Conservation (phyloP, 1,140 invertebrate species). For the Thaumetopoea pityocampa region DNA sequence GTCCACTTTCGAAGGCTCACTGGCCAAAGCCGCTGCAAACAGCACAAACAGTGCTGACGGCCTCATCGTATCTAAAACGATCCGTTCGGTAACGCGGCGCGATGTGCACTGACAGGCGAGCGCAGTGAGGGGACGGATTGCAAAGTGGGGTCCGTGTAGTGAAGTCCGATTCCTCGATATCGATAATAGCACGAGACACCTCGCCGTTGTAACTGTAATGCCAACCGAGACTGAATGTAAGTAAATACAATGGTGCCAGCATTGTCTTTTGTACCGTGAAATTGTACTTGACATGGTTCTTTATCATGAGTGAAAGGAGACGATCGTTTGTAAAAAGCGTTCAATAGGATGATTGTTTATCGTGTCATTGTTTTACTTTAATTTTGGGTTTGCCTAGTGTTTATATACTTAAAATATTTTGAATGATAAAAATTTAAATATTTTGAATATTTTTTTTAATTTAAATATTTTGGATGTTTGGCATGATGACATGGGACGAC, state of each 20-base stretch:
- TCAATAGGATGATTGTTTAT: neutral
- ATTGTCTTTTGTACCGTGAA: constrained; percentile 3
- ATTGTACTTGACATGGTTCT: constrained; percentile 4
- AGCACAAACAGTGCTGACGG: constrained; percentile 52
- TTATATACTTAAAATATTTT: too few species aligned
- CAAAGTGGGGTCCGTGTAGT: constrained; percentile 41
- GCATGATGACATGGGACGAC: too few species aligned
- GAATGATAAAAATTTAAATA: too few species aligned
- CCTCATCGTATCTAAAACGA: constrained; percentile 38
- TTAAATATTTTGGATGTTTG: too few species aligned
- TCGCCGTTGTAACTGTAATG: neutral
- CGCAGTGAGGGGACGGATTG: constrained; percentile 32
- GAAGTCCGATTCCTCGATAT: constrained; percentile 17
- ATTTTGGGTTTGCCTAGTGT: too few species aligned
- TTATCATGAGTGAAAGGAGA: constrained; percentile 9
- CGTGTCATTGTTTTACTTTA: neutral
- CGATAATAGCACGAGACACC: constrained; percentile 10
- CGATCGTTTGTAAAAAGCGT: neutral
- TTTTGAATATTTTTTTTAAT: too few species aligned
- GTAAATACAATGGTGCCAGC: too few species aligned
- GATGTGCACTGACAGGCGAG: constrained; percentile 39
- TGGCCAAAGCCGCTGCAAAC: constrained; percentile 36
- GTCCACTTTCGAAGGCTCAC: constrained; percentile 68
- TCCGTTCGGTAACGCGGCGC: constrained; percentile 35
- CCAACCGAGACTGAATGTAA: too few species aligned